These are phyloP conservation scores for Morpho deidamia DNA, from an alignment of 2,888 invertebrate species.

Conservation along the genomic window DNA sequence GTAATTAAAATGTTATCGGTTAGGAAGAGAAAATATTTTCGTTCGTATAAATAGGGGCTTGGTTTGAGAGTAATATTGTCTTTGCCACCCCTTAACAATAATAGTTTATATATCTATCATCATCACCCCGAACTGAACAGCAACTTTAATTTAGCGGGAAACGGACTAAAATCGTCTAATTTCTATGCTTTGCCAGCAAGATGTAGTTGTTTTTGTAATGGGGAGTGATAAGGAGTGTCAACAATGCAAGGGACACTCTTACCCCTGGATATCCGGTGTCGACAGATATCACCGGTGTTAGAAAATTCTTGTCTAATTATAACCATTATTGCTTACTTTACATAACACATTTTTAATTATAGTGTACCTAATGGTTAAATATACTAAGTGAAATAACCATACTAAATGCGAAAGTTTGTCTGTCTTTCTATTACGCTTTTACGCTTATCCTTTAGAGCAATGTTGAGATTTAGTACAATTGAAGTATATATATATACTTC, in stretches of 20 bases:
- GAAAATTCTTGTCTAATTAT: background rate
- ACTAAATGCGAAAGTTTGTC: too few species aligned
- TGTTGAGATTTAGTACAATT: too few species aligned
- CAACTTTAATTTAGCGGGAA: background rate
- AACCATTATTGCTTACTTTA: too few species aligned
- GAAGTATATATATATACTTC: too few species aligned
- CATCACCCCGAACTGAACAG: background rate
- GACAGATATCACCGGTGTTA: slow-evolving; percentile 28
- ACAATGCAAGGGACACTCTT: slow-evolving; percentile 45
- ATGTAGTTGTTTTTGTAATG: slow-evolving; percentile 22
- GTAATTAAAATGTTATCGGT: slow-evolving; percentile 6
- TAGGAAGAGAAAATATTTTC: background rate
- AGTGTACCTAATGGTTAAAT: too few species aligned
- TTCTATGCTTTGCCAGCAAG: background rate
- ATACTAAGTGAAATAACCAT: too few species aligned
- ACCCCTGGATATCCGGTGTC: slow-evolving; percentile 49
- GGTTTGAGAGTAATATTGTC: slow-evolving; percentile 17
- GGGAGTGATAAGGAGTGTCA: slow-evolving; percentile 58
- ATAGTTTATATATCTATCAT: background rate
- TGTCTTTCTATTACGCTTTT: too few species aligned
- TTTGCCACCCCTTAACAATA: slow-evolving; percentile 21
- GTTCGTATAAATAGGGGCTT: slow-evolving; percentile 1
- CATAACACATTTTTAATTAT: too few species aligned
- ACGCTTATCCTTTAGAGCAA: too few species aligned
- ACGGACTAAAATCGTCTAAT: background rate